Evolutionary conservation across 1,140 invertebrate species (phyloP).

Genomic region (Drosophila elegans): DNA sequence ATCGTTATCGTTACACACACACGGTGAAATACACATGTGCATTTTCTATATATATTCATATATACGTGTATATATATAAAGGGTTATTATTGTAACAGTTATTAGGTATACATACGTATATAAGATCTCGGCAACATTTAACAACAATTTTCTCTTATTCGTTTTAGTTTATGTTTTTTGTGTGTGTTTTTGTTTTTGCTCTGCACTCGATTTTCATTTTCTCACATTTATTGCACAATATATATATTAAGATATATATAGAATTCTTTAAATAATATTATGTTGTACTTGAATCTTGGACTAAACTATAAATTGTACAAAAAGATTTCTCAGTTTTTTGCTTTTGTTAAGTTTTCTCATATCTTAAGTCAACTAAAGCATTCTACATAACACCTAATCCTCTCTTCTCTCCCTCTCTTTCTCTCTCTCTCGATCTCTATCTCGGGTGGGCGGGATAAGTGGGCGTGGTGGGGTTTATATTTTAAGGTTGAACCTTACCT

Average conservation of each 20-base stretch:
- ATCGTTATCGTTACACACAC: constrained; percentile 49
- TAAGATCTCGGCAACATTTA: constrained; percentile 63
- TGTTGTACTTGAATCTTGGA: constrained; percentile 62
- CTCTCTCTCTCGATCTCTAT: background rate
- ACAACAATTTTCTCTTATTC: constrained; percentile 55
- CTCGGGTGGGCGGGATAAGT: background rate
- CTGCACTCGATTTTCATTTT: constrained; percentile 39
- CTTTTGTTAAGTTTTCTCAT: constrained; percentile 26
- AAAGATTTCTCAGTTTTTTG: constrained; percentile 52
- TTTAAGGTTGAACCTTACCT: constrained; percentile 6
- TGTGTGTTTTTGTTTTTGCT: constrained; percentile 35
- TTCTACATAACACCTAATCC: constrained; percentile 38
- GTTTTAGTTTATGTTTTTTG: constrained; percentile 44
- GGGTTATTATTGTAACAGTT: constrained; percentile 54
- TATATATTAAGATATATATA: constrained; percentile 30
- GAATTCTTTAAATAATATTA: constrained; percentile 49
- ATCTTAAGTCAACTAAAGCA: constrained; percentile 36
- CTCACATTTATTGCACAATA: constrained; percentile 60
- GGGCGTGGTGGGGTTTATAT: constrained; percentile 7
- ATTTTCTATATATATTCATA: constrained; percentile 28
- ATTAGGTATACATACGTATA: constrained; percentile 58
- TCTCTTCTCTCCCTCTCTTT: background rate
- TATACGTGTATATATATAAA: constrained; percentile 17
- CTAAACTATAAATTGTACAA: constrained; percentile 68
- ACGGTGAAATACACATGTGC: constrained; percentile 27